These are phyloP conservation scores for Phragmatobia fuliginosa DNA, from an alignment of 2,888 invertebrate genomes.

Conservation along the genomic window DNA sequence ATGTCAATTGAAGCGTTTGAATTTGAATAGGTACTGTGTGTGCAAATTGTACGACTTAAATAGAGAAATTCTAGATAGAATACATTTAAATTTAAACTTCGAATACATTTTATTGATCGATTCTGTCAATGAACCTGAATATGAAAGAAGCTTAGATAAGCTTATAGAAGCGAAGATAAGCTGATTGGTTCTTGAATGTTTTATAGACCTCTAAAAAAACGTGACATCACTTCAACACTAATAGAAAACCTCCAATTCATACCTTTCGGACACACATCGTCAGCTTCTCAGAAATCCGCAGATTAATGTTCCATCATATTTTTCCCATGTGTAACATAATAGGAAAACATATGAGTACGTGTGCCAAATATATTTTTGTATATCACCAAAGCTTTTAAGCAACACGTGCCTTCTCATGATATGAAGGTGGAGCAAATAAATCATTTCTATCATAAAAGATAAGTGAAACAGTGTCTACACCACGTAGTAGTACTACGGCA, in stretches of 20 bases:
- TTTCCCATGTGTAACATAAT: not conserved
- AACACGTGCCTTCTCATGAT: constrained; percentile 31
- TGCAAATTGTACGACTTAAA: not conserved
- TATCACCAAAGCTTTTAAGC: constrained; percentile 32
- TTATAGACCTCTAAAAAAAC: not conserved
- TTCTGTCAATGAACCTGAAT: no score
- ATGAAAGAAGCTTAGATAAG: no score
- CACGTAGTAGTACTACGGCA: constrained; percentile 44
- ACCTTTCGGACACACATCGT: not conserved
- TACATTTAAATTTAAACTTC: no score
- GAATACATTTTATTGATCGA: no score
- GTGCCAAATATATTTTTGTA: constrained; percentile 9
- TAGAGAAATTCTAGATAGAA: not conserved
- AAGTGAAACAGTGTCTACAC: constrained; percentile 43
- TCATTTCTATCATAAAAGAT: constrained; percentile 45
- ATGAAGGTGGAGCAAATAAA: constrained; percentile 43
- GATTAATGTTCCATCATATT: not conserved
- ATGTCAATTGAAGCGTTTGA: constrained; percentile 17
- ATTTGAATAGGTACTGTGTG: not conserved
- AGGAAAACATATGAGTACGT: constrained; percentile 1
- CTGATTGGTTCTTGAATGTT: not conserved
- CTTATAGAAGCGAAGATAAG: not conserved
- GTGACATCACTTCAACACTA: not conserved
- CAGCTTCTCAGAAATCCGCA: not conserved
- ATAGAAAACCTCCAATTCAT: not conserved